Evolutionary conservation across 1,140 invertebrate species (phyloP).

Genomic region (Pantala flavescens): DNA sequence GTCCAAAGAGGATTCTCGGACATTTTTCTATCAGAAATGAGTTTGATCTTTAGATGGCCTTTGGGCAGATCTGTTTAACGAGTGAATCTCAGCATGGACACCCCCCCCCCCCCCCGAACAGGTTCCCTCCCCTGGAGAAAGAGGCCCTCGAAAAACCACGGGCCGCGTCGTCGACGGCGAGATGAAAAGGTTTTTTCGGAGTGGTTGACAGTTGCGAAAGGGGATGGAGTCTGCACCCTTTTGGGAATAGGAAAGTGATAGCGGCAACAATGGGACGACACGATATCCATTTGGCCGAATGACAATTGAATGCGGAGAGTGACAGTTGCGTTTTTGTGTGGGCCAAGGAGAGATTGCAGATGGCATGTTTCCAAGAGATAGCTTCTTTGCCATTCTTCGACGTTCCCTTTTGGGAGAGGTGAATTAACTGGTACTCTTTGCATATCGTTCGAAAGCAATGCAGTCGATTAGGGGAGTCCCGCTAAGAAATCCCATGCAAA

Average conservation of each 20-base stretch:
- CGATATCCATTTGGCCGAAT: neutral
- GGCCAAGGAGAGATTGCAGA: no score
- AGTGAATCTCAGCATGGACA: neutral
- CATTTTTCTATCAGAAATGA: no score
- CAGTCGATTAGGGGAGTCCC: no score
- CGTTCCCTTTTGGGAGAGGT: no score
- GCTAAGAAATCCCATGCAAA: no score
- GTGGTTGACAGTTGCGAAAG: neutral
- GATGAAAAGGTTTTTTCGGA: constrained; percentile 7
- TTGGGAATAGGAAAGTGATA: neutral
- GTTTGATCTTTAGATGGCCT: no score
- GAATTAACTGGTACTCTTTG: no score
- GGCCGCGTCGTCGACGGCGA: neutral
- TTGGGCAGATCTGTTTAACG: no score
- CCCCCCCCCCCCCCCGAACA: neutral
- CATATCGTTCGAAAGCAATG: no score
- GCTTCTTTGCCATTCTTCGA: no score
- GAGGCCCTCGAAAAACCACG: neutral
- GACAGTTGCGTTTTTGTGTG: neutral
- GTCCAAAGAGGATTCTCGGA: no score
- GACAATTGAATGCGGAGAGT: neutral
- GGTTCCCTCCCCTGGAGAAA: neutral
- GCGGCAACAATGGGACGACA: neutral
- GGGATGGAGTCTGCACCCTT: neutral
- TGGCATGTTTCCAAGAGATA: no score